These are phyloP conservation scores for Palaemon carinicauda DNA, from an alignment of 1,140 invertebrate genomes.

Conservation along the genomic window DNA sequence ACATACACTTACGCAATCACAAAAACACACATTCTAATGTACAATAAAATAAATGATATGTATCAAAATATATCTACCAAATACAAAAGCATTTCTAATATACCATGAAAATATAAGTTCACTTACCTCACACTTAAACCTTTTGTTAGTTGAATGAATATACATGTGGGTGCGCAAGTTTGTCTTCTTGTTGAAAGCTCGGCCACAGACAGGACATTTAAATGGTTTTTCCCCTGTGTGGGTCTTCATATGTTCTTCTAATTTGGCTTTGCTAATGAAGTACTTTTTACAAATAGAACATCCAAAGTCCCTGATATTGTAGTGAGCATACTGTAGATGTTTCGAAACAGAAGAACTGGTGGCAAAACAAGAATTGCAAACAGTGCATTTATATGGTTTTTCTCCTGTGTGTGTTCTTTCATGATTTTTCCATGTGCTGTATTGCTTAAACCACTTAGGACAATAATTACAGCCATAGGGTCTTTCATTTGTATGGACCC, in stretches of 20 bases:
- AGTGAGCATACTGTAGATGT: slow-evolving; percentile 37
- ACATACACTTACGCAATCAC: too few species aligned
- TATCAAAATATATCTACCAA: too few species aligned
- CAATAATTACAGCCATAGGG: slow-evolving; percentile 43
- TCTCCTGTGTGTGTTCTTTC: slow-evolving; percentile 44
- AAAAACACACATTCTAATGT: too few species aligned
- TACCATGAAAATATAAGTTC: not conserved
- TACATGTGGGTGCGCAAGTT: slow-evolving; percentile 40
- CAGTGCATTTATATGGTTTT: slow-evolving; percentile 34
- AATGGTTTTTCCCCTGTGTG: slow-evolving; percentile 44
- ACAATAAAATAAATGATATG: too few species aligned
- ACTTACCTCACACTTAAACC: slow-evolving; percentile 42
- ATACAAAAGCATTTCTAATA: not conserved
- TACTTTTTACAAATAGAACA: slow-evolving; percentile 37
- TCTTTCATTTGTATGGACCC: slow-evolving; percentile 21
- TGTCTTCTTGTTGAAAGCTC: slow-evolving; percentile 46
- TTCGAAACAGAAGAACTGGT: slow-evolving; percentile 27
- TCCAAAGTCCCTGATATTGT: slow-evolving; percentile 25
- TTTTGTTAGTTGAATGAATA: slow-evolving; percentile 31
- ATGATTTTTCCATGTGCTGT: slow-evolving; percentile 43
- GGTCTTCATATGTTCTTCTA: slow-evolving; percentile 39
- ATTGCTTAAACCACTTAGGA: slow-evolving; percentile 30
- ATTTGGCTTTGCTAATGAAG: slow-evolving; percentile 34
- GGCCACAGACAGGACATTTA: slow-evolving; percentile 24
- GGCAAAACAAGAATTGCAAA: slow-evolving; percentile 17